Conservation (phyloP, 2,888 invertebrate genomes). For the Isoperla grammatica region DNA sequence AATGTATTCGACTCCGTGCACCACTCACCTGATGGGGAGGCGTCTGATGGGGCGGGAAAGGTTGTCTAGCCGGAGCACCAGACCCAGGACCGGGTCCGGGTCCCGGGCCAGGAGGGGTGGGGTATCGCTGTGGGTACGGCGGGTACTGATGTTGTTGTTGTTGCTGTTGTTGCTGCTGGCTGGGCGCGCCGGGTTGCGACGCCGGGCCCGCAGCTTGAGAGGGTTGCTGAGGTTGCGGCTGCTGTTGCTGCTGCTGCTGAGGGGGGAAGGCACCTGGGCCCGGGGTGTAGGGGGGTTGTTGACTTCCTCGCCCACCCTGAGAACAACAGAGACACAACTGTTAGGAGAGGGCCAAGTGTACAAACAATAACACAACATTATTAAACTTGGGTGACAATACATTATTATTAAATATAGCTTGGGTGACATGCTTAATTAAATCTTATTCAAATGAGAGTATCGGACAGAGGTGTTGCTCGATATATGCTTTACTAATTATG, state of each 20-base stretch:
- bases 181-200: conserved; percentile 5
- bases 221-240: conserved; percentile 18
- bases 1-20: no score
- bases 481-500: no score
- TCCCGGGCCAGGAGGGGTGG: conserved; percentile 34
- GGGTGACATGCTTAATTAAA: no score
- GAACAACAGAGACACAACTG: not conserved
- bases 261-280: conserved; percentile 24
- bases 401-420: no score
- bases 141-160: conserved; percentile 42
- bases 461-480: no score
- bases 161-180: conserved; percentile 22
- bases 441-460: no score
- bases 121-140: conserved; percentile 43
- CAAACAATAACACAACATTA: no score
- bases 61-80: conserved; percentile 24
- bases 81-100: conserved; percentile 18
- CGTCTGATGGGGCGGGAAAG: conserved; percentile 30
- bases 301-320: conserved; percentile 28
- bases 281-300: conserved; percentile 25
- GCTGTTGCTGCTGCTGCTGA: conserved; percentile 27
- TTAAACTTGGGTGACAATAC: no score
- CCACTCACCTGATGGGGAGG: conserved; percentile 29
- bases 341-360: no score
- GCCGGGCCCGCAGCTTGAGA: not conserved